Conservation (phyloP, 2,113 vertebrate genomes). For the Lamprologus tigripictilis region DNA sequence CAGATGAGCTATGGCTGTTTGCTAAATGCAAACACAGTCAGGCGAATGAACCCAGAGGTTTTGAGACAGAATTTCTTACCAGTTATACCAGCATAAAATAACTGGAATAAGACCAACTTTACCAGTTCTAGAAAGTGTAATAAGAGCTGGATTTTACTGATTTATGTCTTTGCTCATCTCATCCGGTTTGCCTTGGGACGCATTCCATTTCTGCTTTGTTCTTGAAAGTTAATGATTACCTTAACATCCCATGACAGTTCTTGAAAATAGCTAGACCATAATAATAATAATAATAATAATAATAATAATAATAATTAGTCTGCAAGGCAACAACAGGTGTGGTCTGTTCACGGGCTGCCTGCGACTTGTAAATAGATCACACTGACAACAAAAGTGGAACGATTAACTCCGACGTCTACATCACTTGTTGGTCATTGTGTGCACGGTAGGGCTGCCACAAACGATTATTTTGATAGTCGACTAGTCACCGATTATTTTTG, state of each 20-base stretch:
- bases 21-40: background rate
- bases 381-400: background rate
- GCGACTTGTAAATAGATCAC: background rate
- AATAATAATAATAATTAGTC: background rate
- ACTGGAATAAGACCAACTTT: background rate
- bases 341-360: background rate
- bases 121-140: background rate
- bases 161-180: background rate
- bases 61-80: background rate
- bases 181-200: background rate
- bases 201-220: background rate
- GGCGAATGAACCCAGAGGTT: background rate
- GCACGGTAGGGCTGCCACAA: background rate
- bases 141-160: background rate
- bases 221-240: background rate
- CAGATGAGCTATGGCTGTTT: background rate
- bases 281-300: background rate
- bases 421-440: background rate
- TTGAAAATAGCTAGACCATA: background rate
- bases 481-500: too few species aligned
- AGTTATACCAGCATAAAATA: background rate
- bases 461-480: too few species aligned
- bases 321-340: constrained; percentile 11
- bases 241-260: background rate
- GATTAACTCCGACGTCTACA: background rate